Conservation (phyloP, 2,888 invertebrate genomes). For the Aleiodes alternator region DNA sequence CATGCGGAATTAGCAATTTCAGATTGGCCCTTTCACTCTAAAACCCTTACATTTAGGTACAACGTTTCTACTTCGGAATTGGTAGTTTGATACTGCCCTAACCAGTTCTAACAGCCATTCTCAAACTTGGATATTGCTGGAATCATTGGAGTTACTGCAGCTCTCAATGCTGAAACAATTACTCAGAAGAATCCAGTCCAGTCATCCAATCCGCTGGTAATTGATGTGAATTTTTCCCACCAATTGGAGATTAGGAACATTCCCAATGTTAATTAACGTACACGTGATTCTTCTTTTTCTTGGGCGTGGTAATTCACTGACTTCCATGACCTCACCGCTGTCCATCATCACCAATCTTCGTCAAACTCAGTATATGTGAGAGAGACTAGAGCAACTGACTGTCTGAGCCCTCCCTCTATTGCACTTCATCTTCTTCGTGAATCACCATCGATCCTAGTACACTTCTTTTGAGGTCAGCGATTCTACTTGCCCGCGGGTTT, state of each 20-base stretch:
- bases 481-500: constrained; percentile 47
- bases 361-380: constrained; percentile 17
- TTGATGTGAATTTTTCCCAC: constrained; percentile 4
- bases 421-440: constrained; percentile 32
- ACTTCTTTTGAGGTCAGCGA: constrained; percentile 51
- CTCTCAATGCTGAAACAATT: no score
- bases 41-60: not conserved
- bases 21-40: constrained; percentile 62
- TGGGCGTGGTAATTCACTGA: constrained; percentile 25
- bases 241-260: not conserved
- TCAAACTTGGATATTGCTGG: not conserved
- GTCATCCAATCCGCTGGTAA: no score
- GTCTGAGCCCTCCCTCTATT: not conserved
- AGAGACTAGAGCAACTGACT: not conserved
- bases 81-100: not conserved
- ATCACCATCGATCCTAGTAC: constrained; percentile 2
- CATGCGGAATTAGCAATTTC: constrained; percentile 72
- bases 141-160: no score
- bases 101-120: constrained; percentile 11
- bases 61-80: no score
- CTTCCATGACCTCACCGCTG: constrained; percentile 40
- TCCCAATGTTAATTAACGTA: no score
- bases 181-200: no score
- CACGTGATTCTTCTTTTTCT: not conserved
- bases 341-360: constrained; percentile 52